phyloP scores from a whole-genome alignment of 2,797 vertebrate species.

The Macropus fuliginosus region DNA sequence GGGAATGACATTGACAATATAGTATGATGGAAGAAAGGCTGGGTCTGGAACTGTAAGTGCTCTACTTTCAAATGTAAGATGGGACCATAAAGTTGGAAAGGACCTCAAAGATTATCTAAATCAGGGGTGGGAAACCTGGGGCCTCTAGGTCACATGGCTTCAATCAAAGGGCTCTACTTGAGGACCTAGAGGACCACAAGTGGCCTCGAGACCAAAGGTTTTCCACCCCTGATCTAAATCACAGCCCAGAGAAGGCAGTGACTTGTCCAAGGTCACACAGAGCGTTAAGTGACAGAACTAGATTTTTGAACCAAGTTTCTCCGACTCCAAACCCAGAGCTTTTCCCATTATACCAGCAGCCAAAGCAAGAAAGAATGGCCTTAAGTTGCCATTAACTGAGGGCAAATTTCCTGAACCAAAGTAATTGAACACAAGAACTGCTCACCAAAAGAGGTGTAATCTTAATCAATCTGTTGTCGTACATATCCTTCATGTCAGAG shows the following conservation, averaged over 20 bases:
- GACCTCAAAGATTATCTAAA: background rate
- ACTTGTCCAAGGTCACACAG: background rate
- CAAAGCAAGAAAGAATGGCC: background rate
- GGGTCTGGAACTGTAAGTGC: background rate
- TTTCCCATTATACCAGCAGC: background rate
- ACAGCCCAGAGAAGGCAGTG: background rate
- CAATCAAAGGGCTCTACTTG: no score
- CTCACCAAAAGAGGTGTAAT: background rate
- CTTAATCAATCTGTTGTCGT: background rate
- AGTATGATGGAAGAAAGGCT: background rate
- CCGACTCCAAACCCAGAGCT: background rate
- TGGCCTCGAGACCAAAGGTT: no score
- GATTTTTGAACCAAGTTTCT: background rate
- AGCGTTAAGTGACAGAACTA: background rate
- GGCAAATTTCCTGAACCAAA: background rate
- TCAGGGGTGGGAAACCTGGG: no score
- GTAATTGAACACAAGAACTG: background rate
- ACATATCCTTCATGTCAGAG: background rate
- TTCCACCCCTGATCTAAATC: background rate
- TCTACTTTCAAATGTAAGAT: background rate
- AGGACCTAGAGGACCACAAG: no score
- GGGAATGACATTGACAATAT: background rate
- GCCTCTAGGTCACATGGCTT: no score
- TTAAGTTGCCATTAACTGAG: background rate
- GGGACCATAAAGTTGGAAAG: background rate